These are phyloP conservation scores for Caenorhabditis wallacei DNA, from an alignment of 2,888 invertebrate species.

Conservation along the genomic window DNA sequence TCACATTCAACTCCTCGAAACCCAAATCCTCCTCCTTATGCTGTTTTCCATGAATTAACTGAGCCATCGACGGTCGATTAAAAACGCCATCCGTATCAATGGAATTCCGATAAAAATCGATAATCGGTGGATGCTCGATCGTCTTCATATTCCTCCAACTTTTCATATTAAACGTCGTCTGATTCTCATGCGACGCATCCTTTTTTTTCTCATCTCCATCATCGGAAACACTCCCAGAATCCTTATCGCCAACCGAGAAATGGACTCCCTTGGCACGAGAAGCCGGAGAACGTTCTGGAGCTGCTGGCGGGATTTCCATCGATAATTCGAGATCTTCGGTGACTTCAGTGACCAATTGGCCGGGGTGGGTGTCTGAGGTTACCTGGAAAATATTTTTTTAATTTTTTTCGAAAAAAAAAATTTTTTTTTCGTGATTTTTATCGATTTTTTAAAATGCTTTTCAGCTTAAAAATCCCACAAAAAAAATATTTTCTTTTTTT, in stretches of 20 bases:
- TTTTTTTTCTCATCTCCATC: constrained; percentile 46
- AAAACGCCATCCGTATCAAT: constrained; percentile 68
- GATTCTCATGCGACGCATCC: constrained; percentile 61
- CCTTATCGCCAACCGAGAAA: constrained; percentile 75
- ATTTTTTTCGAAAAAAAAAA: no score
- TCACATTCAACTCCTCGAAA: constrained; percentile 59
- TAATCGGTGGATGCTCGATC: constrained; percentile 84
- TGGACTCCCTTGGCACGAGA: constrained; percentile 66
- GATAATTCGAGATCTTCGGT: constrained; percentile 29
- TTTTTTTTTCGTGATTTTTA: neutral
- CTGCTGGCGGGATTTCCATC: neutral
- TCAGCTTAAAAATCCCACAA: no score
- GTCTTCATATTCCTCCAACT: constrained; percentile 80
- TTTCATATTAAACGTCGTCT: constrained; percentile 76
- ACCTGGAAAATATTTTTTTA: constrained; percentile 22
- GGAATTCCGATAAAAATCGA: constrained; percentile 85
- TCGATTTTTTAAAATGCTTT: neutral
- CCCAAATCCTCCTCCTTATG: constrained; percentile 60
- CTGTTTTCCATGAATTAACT: constrained; percentile 79
- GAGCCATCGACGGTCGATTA: constrained; percentile 81
- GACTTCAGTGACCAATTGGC: constrained; percentile 26
- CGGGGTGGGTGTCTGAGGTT: constrained; percentile 38
- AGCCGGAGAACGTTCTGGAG: constrained; percentile 49
- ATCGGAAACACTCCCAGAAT: constrained; percentile 32
- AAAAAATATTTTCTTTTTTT: no score